Evolutionary conservation across 2,113 vertebrate genomes (phyloP), one percentile per base, ranked within the genome.

Genomic region (Tachycineta bicolor): DNA sequence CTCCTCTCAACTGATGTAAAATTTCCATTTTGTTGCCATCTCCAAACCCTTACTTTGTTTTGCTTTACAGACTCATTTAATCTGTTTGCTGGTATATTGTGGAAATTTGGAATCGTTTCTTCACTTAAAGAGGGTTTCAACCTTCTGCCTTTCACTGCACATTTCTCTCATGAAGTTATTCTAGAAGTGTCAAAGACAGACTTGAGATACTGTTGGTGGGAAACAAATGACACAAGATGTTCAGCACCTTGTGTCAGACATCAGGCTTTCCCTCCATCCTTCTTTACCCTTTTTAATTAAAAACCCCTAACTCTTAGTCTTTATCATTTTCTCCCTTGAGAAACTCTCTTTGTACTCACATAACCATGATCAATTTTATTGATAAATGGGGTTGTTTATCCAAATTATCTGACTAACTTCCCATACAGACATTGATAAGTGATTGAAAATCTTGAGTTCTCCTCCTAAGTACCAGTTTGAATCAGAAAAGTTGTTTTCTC

Each of bases 401-500:
- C 56, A 56, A 31, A 76, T 37, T 44, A 56, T 29, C 26, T 28
- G 44, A n/a, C 29, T 41, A 68, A 44, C 18, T 65, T 81, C 43
- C 33, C 0, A 0, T 23, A 8, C 13, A 55, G 47, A 59, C 15
- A 29, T 9, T 60, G 41, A 78, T 41, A 77, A 0, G 5, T 52
- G 28, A 25, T 3, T 68, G 44, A 83, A 74, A 71, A 52, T n/a
- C 11, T 28, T 10, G 65, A 60, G 12, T 43, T 87, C 85, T 88
- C 28, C 75, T 65, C 16, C 1, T 41, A 71, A 82, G 11, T 39
- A 46, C 5, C 23, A 55, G 33, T 67, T 24, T 55, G 91, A 82
- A 84, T 64, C 34, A 58, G 20, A 63, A 81, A 58, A 21, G 22
- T 10, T 50, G 18, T 25, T 71, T 53, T 49, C 33, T 74, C 44